Percentiles rank a stretch among this genome's conserved stretches.
Conservation (phyloP, 2,888 invertebrate species). For the Eupithecia dodoneata region DNA sequence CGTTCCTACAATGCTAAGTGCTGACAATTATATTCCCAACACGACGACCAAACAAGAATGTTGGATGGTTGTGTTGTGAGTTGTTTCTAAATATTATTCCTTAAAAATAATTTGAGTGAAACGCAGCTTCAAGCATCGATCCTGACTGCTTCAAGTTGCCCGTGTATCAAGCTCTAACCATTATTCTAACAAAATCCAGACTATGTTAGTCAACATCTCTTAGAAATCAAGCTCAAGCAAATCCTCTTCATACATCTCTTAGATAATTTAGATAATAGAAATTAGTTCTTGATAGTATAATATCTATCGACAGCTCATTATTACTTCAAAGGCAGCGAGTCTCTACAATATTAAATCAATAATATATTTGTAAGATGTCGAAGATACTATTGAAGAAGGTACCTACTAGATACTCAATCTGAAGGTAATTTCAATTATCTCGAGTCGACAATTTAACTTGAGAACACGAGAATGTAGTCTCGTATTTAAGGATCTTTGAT, state of each 20-base stretch:
- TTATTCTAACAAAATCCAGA: neutral
- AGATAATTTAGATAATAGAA: neutral
- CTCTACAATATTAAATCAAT: neutral
- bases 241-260: neutral
- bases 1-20: neutral
- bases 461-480: conserved; percentile 3
- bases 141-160: no score
- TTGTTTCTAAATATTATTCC: no score
- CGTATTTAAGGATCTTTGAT: conserved; percentile 24
- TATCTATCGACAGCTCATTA: neutral
- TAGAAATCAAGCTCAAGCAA: neutral
- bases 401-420: neutral
- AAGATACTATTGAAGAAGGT: neutral
- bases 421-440: conserved; percentile 2
- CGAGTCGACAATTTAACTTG: neutral
- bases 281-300: neutral
- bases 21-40: no score
- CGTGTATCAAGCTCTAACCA: no score
- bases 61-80: neutral
- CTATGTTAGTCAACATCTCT: neutral
- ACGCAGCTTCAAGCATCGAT: no score
- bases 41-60: neutral
- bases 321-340: neutral
- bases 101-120: no score
- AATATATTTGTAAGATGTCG: neutral